These are phyloP conservation scores for Sminthurides aquaticus DNA, from an alignment of 2,888 invertebrate genomes.

Conservation along the genomic window DNA sequence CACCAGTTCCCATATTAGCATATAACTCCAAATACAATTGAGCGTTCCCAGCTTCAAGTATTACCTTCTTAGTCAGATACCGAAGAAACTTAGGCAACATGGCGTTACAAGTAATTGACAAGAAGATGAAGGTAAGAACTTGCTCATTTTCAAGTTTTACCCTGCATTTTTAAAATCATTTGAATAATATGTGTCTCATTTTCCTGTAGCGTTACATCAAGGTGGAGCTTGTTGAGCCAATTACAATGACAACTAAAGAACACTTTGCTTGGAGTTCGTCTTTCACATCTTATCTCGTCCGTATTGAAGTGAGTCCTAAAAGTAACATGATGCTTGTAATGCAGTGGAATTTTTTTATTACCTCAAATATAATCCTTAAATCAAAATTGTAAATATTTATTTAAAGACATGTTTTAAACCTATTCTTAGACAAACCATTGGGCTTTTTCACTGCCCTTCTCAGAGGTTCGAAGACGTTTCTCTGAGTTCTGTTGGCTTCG, in stretches of 20 bases:
- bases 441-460: conserved; percentile 37
- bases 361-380: too few relatives aligned
- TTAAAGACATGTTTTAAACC: neutral
- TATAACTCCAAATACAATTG: too few relatives aligned
- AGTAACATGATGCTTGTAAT: neutral
- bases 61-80: too few relatives aligned
- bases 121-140: conserved; percentile 23
- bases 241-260: conserved; percentile 36
- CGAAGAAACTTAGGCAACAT: too few relatives aligned
- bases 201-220: conserved; percentile 35
- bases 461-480: conserved; percentile 37
- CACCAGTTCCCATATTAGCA: too few relatives aligned
- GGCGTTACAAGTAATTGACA: conserved; percentile 21
- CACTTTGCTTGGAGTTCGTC: conserved; percentile 34
- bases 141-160: neutral
- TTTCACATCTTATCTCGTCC: conserved; percentile 38
- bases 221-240: conserved; percentile 38
- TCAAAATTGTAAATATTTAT: neutral
- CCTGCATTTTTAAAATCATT: neutral
- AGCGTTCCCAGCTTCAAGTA: too few relatives aligned
- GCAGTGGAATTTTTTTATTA: too few relatives aligned
- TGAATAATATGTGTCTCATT: conserved; percentile 1
- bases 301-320: conserved; percentile 31
- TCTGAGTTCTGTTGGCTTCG: conserved; percentile 41
- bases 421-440: conserved; percentile 38